Evolutionary conservation across 1,140 invertebrate species (phyloP).

Genomic region (Aphidius ervi): DNA sequence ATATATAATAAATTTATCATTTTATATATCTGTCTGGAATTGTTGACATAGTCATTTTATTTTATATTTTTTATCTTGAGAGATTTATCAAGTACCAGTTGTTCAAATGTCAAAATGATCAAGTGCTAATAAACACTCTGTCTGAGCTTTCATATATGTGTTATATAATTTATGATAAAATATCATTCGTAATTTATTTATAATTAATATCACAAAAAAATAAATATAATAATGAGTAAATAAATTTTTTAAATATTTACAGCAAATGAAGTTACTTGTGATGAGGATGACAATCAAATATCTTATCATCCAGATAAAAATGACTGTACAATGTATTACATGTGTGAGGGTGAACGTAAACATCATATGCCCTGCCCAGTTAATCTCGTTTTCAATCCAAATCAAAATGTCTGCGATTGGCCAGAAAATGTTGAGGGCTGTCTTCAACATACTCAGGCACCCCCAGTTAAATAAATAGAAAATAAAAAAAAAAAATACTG

Average conservation of each 20-base stretch:
- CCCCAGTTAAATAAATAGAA: conserved; percentile 51
- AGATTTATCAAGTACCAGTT: background rate
- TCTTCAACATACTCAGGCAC: conserved; percentile 74
- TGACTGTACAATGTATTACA: conserved; percentile 91
- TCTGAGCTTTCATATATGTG: no score
- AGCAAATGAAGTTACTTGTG: conserved; percentile 86
- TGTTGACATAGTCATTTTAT: no score
- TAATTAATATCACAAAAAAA: background rate
- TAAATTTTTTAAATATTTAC: background rate
- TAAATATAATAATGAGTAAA: no score
- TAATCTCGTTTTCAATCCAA: conserved; percentile 90
- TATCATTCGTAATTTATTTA: background rate
- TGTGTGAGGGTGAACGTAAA: conserved; percentile 92
- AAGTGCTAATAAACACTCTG: background rate
- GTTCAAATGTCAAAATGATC: background rate
- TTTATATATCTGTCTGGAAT: no score
- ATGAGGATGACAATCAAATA: conserved; percentile 90
- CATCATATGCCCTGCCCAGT: conserved; percentile 95
- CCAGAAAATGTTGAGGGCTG: conserved; percentile 91
- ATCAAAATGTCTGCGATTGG: conserved; percentile 95
- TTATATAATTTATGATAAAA: no score
- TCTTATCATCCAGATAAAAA: conserved; percentile 87
- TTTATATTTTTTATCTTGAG: conserved; percentile 1
- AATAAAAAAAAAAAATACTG: background rate
- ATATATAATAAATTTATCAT: no score